Evolutionary conservation across 2,888 invertebrate genomes (phyloP), one percentile per base, ranked within the genome.

Genomic region (Palloptera scutellata): DNA sequence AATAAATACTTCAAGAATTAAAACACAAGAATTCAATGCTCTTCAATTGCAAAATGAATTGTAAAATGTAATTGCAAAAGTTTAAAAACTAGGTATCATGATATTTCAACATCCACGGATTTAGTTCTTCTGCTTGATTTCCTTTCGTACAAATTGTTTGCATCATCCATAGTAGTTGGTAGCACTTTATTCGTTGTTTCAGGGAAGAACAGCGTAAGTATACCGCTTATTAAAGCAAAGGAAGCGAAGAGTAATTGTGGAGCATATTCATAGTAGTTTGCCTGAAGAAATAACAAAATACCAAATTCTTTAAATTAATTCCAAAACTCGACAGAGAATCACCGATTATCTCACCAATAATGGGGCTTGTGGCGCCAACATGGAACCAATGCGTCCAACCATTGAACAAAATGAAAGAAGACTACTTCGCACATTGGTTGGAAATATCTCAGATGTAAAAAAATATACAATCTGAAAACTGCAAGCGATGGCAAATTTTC

Each of bases 371-470:
- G 92, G 91, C 41, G 92, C 91, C 61, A 90, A 81, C 79, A 91
- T 88, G 15, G 91, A 89, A n/a, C 92, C 92, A 68, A 91, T 74
- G n/a, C 91, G 86, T 53, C 91, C 92, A 73, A 90, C 87, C 86
- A 91, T 90, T 61, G 91, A 91, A 82, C 90, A 90, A 59, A 89
- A 86, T 5, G 90, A 89, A 59, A 92, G 86, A 72, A 91, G 86
- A 15, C 90, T 89, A 77, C 89, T 89, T 65, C 92, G 87, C 62
- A 88, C 84, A 69, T 86, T 86, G 58, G 92, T 92, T 12, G 92
- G 92, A 82, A 91, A 92, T 83, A 92, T 86, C 84, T 92, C 92
- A 51, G 91, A 87, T 52, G 91, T 90, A 81, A 88, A 89, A 78
- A 91, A 88, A 83, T 91, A 91, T 73, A 90, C 81, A 15, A 89